These are phyloP conservation scores for Acronicta leporina DNA, from an alignment of 2,888 invertebrate species.

Conservation along the genomic window DNA sequence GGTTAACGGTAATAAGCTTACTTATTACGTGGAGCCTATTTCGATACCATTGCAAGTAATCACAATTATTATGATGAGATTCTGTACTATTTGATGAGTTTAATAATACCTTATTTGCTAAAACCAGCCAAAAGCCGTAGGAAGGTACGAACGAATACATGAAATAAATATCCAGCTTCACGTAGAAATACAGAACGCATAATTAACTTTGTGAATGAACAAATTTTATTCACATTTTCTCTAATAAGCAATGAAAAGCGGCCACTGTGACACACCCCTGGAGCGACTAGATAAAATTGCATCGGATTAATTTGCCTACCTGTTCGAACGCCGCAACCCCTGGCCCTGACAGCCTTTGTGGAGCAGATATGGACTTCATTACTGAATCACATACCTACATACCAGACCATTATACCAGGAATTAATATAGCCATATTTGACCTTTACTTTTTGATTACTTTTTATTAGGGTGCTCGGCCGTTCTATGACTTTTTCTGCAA, in stretches of 20 bases:
- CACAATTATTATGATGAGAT: too few species aligned
- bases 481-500: constrained; percentile 2
- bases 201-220: too few species aligned
- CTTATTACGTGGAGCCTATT: background rate
- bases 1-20: too few species aligned
- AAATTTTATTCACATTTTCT: too few species aligned
- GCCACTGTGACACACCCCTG: constrained; percentile 55
- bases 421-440: constrained; percentile 47
- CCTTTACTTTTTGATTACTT: constrained; percentile 43
- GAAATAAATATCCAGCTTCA: too few species aligned
- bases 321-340: constrained; percentile 63
- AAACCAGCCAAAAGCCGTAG: too few species aligned
- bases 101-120: too few species aligned
- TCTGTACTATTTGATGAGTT: too few species aligned
- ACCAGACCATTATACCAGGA: constrained; percentile 33
- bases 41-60: too few species aligned
- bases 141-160: too few species aligned
- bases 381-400: constrained; percentile 51
- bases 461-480: constrained; percentile 13
- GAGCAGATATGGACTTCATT: constrained; percentile 68
- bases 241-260: constrained; percentile 3
- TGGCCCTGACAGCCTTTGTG: constrained; percentile 82
- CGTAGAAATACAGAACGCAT: too few species aligned
- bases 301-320: constrained; percentile 81
- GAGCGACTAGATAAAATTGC: constrained; percentile 76